Percentiles rank a stretch among this genome's conserved stretches.
phyloP scores from a whole-genome alignment of 2,888 invertebrate species.

The Sphaerophoria taeniata region DNA sequence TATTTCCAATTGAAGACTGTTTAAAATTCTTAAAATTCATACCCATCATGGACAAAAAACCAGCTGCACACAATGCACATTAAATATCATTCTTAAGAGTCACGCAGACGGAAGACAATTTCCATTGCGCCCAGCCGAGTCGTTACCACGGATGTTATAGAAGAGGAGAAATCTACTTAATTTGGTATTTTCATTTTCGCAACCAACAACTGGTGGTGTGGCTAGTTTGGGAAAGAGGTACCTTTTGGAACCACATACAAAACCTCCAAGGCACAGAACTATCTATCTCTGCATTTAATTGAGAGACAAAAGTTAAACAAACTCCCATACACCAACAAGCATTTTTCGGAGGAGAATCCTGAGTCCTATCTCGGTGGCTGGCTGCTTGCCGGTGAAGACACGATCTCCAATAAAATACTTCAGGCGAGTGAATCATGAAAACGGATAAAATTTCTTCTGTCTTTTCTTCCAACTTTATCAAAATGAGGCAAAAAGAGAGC shows the following conservation, averaged over 20 bases:
- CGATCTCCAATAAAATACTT: constrained; percentile 31
- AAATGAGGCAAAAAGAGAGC: not conserved
- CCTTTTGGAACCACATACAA: constrained; percentile 25
- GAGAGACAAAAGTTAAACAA: constrained; percentile 63
- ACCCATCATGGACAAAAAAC: too few species aligned
- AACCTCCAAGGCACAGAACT: constrained; percentile 4
- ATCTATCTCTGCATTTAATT: constrained; percentile 58
- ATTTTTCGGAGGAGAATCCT: too few species aligned
- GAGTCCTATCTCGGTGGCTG: too few species aligned
- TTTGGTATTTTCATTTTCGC: constrained; percentile 23
- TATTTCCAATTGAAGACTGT: too few species aligned
- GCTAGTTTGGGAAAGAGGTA: not conserved
- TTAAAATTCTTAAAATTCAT: too few species aligned
- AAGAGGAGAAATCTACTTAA: constrained; percentile 5
- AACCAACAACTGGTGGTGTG: not conserved
- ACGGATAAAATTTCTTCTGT: constrained; percentile 22
- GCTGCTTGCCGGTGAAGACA: constrained; percentile 1
- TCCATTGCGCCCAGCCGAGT: constrained; percentile 1
- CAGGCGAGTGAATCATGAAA: constrained; percentile 18
- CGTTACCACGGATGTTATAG: not conserved
- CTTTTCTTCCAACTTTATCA: not conserved
- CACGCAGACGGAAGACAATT: constrained; percentile 41
- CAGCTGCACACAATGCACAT: not conserved
- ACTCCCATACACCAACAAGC: not conserved
- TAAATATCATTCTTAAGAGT: constrained; percentile 35